Base-by-base conservation (phyloP, 1,140 invertebrate genomes). In the Lethrus apterus region DNA sequence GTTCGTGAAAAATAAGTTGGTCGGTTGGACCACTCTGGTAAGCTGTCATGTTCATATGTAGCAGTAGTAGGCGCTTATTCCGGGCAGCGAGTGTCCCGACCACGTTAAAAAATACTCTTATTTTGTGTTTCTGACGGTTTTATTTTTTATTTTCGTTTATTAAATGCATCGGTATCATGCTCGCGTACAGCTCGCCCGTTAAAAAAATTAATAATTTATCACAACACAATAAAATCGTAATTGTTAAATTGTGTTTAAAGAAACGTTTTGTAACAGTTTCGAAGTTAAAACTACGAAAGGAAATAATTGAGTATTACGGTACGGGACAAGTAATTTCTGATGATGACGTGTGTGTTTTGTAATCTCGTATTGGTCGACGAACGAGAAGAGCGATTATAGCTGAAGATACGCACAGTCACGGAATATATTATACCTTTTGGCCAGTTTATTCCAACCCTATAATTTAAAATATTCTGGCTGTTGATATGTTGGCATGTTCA, bases 31-130 rank as follows among this genome's bases (percentile, higher is more conserved):
- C 35, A 45, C 48, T 46, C 44, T 46, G 44, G 49, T 51, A 51
- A 46, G 49, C 44, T 51, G 49, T 51, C 49, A 46, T 51, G 49
- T 51, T 50, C 34, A 21, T 15, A 38, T 51, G 49, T 46, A 21
- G 36, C 35, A 40, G 47, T 35, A 44, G 47, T 49, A 49, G 47
- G 48, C 42, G 23, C 49, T 40, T 41, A 43, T 34, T 51, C 21
- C 15, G 24, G 30, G 30, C 24, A n/a, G 36, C 19, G 24, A 40
- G 36, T 40, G 36, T 40, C 36, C 36, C 24, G 36, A 15, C 19
- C 36, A 40, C 24, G 36, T 40, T 40, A 40, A 40, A 40, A 40
- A 21, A 40, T 15, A 21, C 36, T 40, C n/a, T n/a, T n/a, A n/a
- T 40, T 40, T 40, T 40, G 36, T 40, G 13, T 40, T 40, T 40